A percentile compares a stretch with the other conserved stretches of the same genome.
These are phyloP conservation scores for Florisuga fusca DNA, from an alignment of 2,797 vertebrate species.

Conservation along the genomic window DNA sequence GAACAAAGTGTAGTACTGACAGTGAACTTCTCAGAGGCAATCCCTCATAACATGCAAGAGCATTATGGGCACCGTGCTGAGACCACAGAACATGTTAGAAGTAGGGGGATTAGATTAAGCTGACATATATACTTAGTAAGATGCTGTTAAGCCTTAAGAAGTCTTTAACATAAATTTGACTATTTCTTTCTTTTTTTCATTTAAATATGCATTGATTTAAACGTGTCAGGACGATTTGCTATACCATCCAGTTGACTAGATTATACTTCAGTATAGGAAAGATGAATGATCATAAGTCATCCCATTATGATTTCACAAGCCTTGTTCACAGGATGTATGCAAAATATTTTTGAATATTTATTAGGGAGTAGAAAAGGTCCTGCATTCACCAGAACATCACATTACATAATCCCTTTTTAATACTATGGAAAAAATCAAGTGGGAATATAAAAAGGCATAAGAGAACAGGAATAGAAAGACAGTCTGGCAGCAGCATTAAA, in stretches of 20 bases:
- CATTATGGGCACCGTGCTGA: constrained; percentile 66
- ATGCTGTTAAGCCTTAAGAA: constrained; percentile 69
- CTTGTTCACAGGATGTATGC: constrained; percentile 54
- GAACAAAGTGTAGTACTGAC: constrained; percentile 44
- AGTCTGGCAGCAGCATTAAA: not conserved
- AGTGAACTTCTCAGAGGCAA: constrained; percentile 66
- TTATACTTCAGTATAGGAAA: constrained; percentile 52
- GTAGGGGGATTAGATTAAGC: constrained; percentile 73
- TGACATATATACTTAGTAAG: constrained; percentile 74
- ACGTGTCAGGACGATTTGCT: constrained; percentile 62
- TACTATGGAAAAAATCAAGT: not conserved
- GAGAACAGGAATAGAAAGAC: not conserved
- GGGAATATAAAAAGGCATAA: constrained; percentile 24
- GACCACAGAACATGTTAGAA: constrained; percentile 49
- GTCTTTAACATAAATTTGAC: constrained; percentile 76
- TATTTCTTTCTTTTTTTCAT: constrained; percentile 70
- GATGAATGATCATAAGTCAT: constrained; percentile 55
- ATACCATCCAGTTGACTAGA: constrained; percentile 51
- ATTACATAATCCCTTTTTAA: constrained; percentile 48
- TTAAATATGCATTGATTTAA: constrained; percentile 72
- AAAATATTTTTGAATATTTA: constrained; percentile 72
- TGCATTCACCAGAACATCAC: constrained; percentile 32
- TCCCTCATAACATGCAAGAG: constrained; percentile 55
- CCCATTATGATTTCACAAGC: constrained; percentile 61
- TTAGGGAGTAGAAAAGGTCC: constrained; percentile 33